Percentiles rank a stretch among this genome's conserved stretches.
These are phyloP conservation scores for Pseudocheirus occidentalis DNA, from an alignment of 2,797 vertebrate species.

Conservation along the genomic window DNA sequence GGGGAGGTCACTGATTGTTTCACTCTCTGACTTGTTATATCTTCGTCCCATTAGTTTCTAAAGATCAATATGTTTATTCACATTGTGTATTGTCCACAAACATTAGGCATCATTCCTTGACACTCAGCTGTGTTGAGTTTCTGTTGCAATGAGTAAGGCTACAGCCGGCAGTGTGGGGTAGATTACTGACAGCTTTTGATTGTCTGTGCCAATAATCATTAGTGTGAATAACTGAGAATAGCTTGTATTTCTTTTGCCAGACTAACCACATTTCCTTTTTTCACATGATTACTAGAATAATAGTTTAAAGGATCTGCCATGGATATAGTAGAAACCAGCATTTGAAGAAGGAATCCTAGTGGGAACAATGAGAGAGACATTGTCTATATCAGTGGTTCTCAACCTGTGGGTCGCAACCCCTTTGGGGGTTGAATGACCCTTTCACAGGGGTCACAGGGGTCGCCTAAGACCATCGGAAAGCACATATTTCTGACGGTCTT, in stretches of 20 bases:
- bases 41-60: neutral
- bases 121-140: neutral
- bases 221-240: conserved; percentile 14
- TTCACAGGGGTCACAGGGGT: no score
- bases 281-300: neutral
- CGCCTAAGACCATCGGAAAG: no score
- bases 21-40: neutral
- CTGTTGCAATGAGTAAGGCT: neutral
- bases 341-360: neutral
- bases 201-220: neutral
- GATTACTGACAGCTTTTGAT: neutral
- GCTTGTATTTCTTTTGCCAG: conserved; percentile 35
- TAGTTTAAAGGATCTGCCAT: neutral
- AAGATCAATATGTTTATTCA: neutral
- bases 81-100: neutral
- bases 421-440: no score
- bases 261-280: neutral
- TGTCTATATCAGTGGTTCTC: no score
- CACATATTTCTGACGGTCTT: no score
- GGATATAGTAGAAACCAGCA: neutral
- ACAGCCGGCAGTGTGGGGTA: neutral
- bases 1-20: conserved; percentile 3
- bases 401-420: no score
- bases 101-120: neutral
- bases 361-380: neutral